Base-by-base conservation (phyloP, 1,140 invertebrate species). In the Tetramorium simillimum region DNA sequence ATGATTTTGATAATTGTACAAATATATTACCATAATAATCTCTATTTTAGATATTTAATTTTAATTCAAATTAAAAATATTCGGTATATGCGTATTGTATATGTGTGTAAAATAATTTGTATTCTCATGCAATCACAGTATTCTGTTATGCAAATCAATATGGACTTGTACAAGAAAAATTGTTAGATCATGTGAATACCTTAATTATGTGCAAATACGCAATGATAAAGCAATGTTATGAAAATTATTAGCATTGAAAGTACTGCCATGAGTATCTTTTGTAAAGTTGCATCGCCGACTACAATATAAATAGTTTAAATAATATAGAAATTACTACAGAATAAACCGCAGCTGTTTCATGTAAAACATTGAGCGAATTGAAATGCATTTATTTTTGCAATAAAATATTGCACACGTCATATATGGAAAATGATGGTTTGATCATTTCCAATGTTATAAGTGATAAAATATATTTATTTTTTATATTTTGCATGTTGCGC, bases 181-280 rank as follows among this genome's bases (percentile, higher is more conserved):
- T 33, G 24, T 69, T 24, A 7, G 1, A 46, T 49, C 16, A 49
- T 28, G 0, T 46, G 24, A 49, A 28, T 24, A 49, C 40, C 24
- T 46, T 5, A 43, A 69, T 2, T 1, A 28, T 40, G n/a, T n/a
- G 14, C 40, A 1, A 24, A 1, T 33, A 56, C 37, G 18, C 24
- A 37, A 3, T 21, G 3, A 3, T 37, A 56, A 3, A 37, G 2
- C 10, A 37, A 16, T 40, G 6, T 40, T 53, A 16, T 58, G 5
- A 56, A 37, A n/a, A 40, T 75, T 56, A 33, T 70, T 2, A 73
- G 28, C 49, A 73, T 58, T 58, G n/a, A 58, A 40, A 40, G 3
- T 78, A 78, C 76, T 78, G 76, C 76, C 58, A 78, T 33, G 40
- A 65, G 4, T 76, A 40, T 76, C 24, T 75, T 53, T 40, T 60